phyloP scores from a whole-genome alignment of 1,140 invertebrate genomes.

The Fopius arisanus region DNA sequence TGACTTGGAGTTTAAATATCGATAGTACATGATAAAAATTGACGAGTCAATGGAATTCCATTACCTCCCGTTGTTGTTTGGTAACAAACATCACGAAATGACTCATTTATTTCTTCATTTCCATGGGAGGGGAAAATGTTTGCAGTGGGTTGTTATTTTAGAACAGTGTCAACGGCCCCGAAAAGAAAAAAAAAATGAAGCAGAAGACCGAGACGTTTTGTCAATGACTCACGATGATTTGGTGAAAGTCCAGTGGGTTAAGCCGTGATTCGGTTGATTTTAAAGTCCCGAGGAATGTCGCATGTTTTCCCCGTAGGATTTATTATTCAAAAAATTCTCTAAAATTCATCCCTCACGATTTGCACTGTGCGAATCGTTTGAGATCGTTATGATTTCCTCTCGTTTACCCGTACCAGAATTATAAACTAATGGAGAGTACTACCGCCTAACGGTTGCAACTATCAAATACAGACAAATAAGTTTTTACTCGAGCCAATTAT shows the following conservation, averaged over 20 bases:
- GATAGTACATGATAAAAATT: neutral
- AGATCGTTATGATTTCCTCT: neutral
- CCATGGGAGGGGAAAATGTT: neutral
- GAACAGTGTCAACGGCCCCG: neutral
- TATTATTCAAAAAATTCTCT: neutral
- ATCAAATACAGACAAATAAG: neutral
- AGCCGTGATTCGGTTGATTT: neutral
- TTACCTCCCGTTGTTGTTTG: neutral
- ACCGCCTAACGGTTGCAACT: neutral
- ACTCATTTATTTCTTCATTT: neutral
- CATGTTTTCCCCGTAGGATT: neutral
- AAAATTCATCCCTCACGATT: no score
- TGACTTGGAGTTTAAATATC: neutral
- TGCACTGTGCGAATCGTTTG: no score
- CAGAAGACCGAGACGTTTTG: neutral
- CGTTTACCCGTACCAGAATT: neutral
- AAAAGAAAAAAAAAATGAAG: neutral
- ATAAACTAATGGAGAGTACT: neutral
- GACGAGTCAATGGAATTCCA: neutral
- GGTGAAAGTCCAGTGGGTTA: constrained; percentile 10
- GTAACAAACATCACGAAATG: neutral
- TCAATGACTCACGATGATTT: constrained; percentile 12
- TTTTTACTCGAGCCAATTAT: neutral
- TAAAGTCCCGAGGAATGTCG: neutral
- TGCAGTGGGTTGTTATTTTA: neutral